phyloP scores from a whole-genome alignment of 2,113 vertebrate species.

The Parotia lawesii region DNA sequence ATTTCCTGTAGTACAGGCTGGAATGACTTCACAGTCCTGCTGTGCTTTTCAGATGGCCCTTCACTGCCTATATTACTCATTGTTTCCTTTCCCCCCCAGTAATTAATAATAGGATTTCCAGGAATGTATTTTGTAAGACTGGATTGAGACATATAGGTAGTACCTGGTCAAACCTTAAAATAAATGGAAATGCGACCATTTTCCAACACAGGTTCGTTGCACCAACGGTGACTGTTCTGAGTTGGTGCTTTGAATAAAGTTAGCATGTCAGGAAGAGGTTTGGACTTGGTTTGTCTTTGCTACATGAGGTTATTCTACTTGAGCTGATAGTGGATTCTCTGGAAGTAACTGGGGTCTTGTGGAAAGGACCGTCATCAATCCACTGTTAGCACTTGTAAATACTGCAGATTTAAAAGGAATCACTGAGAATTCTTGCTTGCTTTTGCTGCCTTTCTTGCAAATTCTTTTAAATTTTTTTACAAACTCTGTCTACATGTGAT shows the following conservation, averaged over 20 bases:
- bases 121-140: neutral
- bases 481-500: neutral
- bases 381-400: neutral
- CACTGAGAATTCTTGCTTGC: neutral
- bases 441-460: neutral
- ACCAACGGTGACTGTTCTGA: neutral
- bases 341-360: neutral
- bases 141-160: neutral
- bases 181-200: neutral
- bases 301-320: neutral
- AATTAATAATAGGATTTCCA: neutral
- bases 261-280: neutral
- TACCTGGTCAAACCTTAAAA: neutral
- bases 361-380: neutral
- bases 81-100: neutral
- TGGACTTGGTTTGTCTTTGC: neutral
- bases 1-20: neutral
- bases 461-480: neutral
- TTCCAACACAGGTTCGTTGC: fast-evolving
- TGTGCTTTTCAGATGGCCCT: neutral
- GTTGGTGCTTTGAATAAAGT: neutral
- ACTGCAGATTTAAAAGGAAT: neutral
- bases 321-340: neutral
- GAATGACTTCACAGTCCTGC: neutral
- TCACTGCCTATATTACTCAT: neutral